Conservation (phyloP, 2,797 vertebrate genomes). For the Onychomys leucogaster region DNA sequence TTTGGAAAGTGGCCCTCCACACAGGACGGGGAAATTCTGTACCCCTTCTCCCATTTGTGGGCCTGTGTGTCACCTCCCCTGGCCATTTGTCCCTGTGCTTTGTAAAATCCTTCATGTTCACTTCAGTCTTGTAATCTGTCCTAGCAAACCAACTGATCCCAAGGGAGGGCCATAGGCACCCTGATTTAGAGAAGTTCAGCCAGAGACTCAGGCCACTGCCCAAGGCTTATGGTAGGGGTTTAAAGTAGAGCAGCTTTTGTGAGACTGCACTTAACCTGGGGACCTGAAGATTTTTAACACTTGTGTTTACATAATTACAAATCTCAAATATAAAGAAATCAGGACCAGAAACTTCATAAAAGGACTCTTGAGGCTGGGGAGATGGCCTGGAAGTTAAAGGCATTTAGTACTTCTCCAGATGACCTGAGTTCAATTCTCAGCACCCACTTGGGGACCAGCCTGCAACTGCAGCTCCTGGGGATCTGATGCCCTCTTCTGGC, state of each 20-base stretch:
- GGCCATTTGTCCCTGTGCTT: neutral
- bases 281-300: slow-evolving; percentile 2
- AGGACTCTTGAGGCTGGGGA: neutral
- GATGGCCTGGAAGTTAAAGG: neutral
- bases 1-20: neutral
- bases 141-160: neutral
- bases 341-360: slow-evolving; percentile 1
- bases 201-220: neutral
- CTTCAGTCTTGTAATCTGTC: neutral
- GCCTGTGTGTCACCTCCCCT: neutral
- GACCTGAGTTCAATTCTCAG: neutral
- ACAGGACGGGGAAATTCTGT: neutral
- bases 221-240: neutral
- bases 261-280: neutral
- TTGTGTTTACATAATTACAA: slow-evolving; percentile 6
- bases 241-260: neutral
- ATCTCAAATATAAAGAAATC: neutral
- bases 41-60: neutral
- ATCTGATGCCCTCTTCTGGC: neutral
- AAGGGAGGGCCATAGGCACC: neutral
- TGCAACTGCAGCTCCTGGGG: neutral
- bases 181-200: neutral
- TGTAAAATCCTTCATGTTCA: neutral
- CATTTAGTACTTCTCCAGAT: neutral
- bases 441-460: neutral